phyloP scores from a whole-genome alignment of 2,888 invertebrate genomes.

The Mesodorylaimus sp. region DNA sequence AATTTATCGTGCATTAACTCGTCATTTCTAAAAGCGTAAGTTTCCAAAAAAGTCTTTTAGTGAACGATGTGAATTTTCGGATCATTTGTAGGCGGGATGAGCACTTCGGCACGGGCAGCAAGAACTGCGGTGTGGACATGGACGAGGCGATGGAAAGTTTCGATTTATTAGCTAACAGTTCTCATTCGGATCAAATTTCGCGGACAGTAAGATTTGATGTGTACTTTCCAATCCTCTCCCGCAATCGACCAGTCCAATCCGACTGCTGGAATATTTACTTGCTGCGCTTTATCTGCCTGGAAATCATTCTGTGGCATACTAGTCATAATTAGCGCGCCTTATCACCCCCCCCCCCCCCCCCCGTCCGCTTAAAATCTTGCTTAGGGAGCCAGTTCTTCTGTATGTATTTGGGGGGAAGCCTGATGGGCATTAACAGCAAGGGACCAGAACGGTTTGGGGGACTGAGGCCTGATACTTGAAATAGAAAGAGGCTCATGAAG shows the following conservation, averaged over 20 bases:
- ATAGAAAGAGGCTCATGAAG: no score
- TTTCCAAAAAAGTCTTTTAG: not conserved
- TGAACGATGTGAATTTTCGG: not conserved
- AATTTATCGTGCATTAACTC: constrained; percentile 68
- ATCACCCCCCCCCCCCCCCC: not conserved
- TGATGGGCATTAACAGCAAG: no score
- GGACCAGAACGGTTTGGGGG: no score
- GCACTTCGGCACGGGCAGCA: constrained; percentile 59
- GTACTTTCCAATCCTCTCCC: no score
- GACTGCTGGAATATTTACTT: not conserved
- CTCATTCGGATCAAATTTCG: constrained; percentile 13
- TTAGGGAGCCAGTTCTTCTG: no score
- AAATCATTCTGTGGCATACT: no score
- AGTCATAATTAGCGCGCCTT: no score
- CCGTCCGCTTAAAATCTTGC: no score
- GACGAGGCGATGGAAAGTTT: constrained; percentile 42
- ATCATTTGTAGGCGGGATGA: constrained; percentile 39
- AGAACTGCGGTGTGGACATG: constrained; percentile 61
- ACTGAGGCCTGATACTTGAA: no score
- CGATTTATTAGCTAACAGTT: constrained; percentile 28
- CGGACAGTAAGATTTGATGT: constrained; percentile 16
- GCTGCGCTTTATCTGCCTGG: not conserved
- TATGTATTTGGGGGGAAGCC: no score
- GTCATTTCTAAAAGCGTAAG: constrained; percentile 48
- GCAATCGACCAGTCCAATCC: no score